Conservation (phyloP, 2,113 vertebrate genomes). For the Piprites chloris region DNA sequence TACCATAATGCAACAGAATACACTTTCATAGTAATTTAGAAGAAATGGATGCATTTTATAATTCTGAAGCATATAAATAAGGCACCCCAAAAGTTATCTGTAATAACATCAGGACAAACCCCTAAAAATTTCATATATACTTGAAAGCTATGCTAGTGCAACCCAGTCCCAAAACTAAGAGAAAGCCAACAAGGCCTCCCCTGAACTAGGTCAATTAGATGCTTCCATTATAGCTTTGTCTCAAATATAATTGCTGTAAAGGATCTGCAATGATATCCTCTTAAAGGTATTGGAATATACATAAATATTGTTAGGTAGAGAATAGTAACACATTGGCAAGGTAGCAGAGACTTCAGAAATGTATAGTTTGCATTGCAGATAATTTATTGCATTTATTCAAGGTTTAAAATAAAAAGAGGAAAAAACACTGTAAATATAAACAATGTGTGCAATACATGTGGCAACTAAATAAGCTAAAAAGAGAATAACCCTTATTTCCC, state of each 20-base stretch:
- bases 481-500: background rate
- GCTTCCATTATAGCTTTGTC: background rate
- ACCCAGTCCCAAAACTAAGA: background rate
- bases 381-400: background rate
- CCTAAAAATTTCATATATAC: background rate
- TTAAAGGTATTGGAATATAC: background rate
- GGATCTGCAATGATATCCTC: background rate
- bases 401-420: background rate
- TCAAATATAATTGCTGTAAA: background rate
- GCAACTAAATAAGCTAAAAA: background rate
- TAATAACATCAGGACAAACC: background rate
- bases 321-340: background rate
- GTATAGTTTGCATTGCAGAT: background rate
- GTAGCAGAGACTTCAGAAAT: background rate
- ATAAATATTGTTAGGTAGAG: background rate
- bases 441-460: background rate
- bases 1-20: background rate
- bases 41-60: background rate
- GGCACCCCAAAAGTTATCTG: background rate
- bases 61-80: background rate
- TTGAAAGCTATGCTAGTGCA: background rate
- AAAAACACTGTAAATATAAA: background rate
- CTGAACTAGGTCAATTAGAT: fast-evolving
- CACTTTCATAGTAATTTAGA: background rate
- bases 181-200: background rate